Evolutionary conservation across 2,113 vertebrate species (phyloP).

Genomic region (Cettia cetti): DNA sequence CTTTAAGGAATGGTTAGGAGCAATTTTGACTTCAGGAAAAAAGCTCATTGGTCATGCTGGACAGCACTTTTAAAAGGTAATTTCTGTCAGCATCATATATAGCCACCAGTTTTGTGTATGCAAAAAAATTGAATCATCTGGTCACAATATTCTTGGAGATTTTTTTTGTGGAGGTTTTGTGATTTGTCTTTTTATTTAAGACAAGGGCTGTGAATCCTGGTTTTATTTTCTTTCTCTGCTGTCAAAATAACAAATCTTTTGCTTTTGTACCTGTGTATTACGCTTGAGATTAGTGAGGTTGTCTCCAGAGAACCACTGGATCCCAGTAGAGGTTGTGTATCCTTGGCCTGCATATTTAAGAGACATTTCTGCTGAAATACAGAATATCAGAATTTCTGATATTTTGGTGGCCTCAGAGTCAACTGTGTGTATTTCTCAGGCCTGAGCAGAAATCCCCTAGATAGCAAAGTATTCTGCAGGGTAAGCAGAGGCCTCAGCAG

Average conservation of each 20-base stretch:
- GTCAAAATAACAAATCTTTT: not conserved
- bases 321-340: not conserved
- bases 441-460: not conserved
- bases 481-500: not conserved
- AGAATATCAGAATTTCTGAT: not conserved
- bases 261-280: not conserved
- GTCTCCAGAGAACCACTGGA: not conserved
- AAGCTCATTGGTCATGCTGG: not conserved
- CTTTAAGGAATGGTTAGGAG: not conserved
- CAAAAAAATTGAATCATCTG: not conserved
- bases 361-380: not conserved
- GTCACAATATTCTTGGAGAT: not conserved
- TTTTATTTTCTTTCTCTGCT: not conserved
- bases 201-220: not conserved
- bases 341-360: not conserved
- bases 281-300: not conserved
- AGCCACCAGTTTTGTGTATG: not conserved
- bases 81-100: not conserved
- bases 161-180: not conserved
- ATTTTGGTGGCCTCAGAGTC: not conserved
- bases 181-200: not conserved
- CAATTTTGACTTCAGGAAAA: not conserved
- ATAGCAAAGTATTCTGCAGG: not conserved
- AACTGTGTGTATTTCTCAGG: not conserved
- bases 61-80: not conserved